Base-by-base conservation (phyloP, 1,140 invertebrate genomes). In the Mactra quadrangularis region DNA sequence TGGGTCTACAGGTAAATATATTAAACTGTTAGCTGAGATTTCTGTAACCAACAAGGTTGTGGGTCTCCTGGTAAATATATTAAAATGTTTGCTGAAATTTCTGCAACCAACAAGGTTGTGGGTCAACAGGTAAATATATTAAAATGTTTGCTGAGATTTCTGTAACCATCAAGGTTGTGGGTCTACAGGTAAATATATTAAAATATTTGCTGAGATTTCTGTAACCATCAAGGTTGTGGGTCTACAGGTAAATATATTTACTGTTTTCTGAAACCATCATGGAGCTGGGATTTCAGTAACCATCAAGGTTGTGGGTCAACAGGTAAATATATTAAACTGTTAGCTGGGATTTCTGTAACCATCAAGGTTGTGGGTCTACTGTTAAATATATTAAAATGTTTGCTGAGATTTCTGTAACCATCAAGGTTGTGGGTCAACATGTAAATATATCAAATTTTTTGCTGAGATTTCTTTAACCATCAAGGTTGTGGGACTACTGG, bases 101-200 rank as follows among this genome's bases (percentile, higher is more conserved):
- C 52, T 72, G 70, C 35, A 72, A 72, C 31, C 53, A 57, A 17
- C 2, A 38, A 19, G 70, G 70, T 55, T 72, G 70, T 45, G 70
- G 70, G 22, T 29, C 50, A 35, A 22, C 50, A 3, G 27, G 66
- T 71, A 47, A 47, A 45, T 15, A 66, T n/a, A n/a, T n/a, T n/a
- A n/a, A n/a, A n/a, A n/a, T n/a, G n/a, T n/a, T n/a, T n/a, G 27
- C 19, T 0, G 45, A 25, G 35, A 41, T 41, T 68, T 25, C 35
- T 68, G 62, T 68, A 68, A 68, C 38, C 38, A 45, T 22, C 15
- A 41, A 25, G 62, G 62, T 0, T 68, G 62, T 17, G n/a, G 38
- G 6, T 29, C 62, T 41, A 27, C 13, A 27, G 62, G 62, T 47
- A 50, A 68, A 45, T 15, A 66, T n/a, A n/a, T 45, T 11, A 47